Evolutionary conservation across 2,797 vertebrate genomes (phyloP).

Genomic region (Spinus pinus): DNA sequence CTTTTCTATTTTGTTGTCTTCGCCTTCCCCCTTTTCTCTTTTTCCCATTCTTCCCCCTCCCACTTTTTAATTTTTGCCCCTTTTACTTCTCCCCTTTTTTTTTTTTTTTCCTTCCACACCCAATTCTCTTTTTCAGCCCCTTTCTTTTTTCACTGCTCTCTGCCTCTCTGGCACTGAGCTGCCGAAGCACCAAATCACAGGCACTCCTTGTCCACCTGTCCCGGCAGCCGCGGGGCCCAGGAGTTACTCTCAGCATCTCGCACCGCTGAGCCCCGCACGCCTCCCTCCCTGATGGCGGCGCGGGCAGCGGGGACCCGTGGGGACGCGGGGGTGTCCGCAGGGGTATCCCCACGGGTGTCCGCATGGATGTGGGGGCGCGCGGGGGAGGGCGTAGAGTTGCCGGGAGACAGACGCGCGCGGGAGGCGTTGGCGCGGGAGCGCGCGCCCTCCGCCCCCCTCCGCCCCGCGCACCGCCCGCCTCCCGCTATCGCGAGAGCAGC

Average conservation of each 20-base stretch:
- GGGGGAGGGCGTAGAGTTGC: not conserved
- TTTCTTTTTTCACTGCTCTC: not conserved
- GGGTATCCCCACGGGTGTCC: no score
- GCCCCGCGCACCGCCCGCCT: not conserved
- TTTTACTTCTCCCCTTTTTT: not conserved
- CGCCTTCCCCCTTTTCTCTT: not conserved
- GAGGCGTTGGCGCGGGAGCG: not conserved
- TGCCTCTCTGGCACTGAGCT: not conserved
- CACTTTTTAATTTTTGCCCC: not conserved
- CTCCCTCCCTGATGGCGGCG: no score
- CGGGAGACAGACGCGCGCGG: not conserved
- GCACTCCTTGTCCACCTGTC: not conserved
- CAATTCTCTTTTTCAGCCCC: no score
- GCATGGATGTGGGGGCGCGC: no score
- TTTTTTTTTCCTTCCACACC: not conserved
- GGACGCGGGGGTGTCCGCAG: not conserved
- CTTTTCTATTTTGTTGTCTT: not conserved
- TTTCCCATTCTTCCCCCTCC: fast-evolving
- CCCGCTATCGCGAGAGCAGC: constrained; percentile 42
- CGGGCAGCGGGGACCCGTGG: not conserved
- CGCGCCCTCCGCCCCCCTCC: not conserved
- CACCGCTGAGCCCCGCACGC: not conserved
- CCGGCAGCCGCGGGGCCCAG: not conserved
- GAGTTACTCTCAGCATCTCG: not conserved
- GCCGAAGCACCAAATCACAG: not conserved